A percentile compares a stretch with the other conserved stretches of the same genome.
These are phyloP conservation scores for Sebastes taczanowskii DNA, from an alignment of 2,797 vertebrate species.

Conservation along the genomic window DNA sequence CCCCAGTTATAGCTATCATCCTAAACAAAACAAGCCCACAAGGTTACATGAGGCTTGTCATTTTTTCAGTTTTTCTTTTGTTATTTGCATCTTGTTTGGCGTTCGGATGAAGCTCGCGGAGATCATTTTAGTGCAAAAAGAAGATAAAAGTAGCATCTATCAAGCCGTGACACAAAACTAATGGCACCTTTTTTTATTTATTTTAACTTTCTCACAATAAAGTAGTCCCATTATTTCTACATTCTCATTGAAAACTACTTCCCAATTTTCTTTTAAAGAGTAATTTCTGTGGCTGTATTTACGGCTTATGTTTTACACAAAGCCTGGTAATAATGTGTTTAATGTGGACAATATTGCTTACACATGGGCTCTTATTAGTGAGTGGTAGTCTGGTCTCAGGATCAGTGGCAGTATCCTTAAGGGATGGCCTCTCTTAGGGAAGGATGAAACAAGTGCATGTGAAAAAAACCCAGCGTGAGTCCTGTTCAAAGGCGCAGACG, in stretches of 20 bases:
- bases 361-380: conserved; percentile 90
- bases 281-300: conserved; percentile 49
- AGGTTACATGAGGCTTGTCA: conserved; percentile 69
- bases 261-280: neutral
- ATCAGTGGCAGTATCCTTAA: conserved; percentile 83
- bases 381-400: conserved; percentile 87
- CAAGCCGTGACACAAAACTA: conserved; percentile 14
- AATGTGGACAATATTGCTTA: conserved; percentile 88
- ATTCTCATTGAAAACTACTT: neutral
- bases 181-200: conserved; percentile 16
- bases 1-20: conserved; percentile 81
- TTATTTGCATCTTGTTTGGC: conserved; percentile 58
- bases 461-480: conserved; percentile 89
- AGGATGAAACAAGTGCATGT: conserved; percentile 89
- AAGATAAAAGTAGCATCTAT: conserved; percentile 4
- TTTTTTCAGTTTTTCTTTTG: conserved; percentile 47
- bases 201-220: conserved; percentile 28
- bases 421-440: conserved; percentile 87
- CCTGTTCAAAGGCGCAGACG: conserved; percentile 95
- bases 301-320: conserved; percentile 71
- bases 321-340: conserved; percentile 79
- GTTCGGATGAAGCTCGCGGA: conserved; percentile 30
- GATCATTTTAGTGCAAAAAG: conserved; percentile 30
- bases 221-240: conserved; percentile 31
- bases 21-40: conserved; percentile 60